Evolutionary conservation across 2,888 invertebrate species (phyloP).

Genomic region (Phalera bucephala): DNA sequence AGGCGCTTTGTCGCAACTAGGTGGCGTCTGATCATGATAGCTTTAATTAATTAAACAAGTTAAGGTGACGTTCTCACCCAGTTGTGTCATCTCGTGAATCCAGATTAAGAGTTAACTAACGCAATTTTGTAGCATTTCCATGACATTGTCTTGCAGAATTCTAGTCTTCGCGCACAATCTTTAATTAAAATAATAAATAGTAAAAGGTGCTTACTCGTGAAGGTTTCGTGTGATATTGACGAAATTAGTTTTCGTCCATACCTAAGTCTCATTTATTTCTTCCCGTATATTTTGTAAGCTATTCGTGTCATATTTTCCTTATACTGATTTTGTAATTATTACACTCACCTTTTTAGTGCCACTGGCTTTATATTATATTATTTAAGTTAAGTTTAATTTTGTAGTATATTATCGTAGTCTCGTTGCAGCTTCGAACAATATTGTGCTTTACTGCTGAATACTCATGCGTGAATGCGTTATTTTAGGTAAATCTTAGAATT

Average conservation of each 20-base stretch:
- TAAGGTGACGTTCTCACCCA: constrained; percentile 29
- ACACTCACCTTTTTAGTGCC: constrained; percentile 74
- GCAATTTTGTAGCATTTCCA: constrained; percentile 53
- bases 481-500: constrained; percentile 62
- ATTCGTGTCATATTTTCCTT: constrained; percentile 78
- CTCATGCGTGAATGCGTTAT: constrained; percentile 80
- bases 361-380: constrained; percentile 65
- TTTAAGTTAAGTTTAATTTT: constrained; percentile 53
- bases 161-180: constrained; percentile 80
- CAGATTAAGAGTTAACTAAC: constrained; percentile 23
- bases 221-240: constrained; percentile 69
- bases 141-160: constrained; percentile 69
- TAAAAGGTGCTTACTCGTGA: constrained; percentile 74
- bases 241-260: constrained; percentile 51
- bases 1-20: constrained; percentile 27
- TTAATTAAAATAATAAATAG: constrained; percentile 46
- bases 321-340: constrained; percentile 52
- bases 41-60: constrained; percentile 61
- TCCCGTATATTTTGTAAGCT: constrained; percentile 57
- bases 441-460: constrained; percentile 82
- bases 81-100: constrained; percentile 24
- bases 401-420: constrained; percentile 63
- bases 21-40: constrained; percentile 55
- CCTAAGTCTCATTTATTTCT: constrained; percentile 45
- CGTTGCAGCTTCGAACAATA: constrained; percentile 80